Evolutionary conservation across 1,140 invertebrate species (phyloP).

Genomic region (Stegodyphus mimosarum): DNA sequence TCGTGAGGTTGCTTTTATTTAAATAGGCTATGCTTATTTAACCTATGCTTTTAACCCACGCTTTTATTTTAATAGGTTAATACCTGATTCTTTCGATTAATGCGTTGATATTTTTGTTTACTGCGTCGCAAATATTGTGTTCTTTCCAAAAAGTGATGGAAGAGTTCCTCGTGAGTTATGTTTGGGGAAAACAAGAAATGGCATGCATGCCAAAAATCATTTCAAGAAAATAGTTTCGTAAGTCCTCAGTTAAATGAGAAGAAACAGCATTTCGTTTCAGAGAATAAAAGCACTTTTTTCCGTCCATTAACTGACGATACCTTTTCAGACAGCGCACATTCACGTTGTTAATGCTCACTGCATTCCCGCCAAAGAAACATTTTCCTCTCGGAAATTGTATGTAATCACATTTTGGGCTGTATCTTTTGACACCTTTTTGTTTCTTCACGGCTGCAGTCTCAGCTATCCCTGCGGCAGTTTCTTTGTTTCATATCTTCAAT

Average conservation of each 20-base stretch:
- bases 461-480: slow-evolving; percentile 35
- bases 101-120: too few species aligned
- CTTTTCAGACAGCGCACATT: slow-evolving; percentile 21
- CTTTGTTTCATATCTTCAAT: slow-evolving; percentile 55
- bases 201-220: slow-evolving; percentile 10
- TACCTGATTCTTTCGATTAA: too few species aligned
- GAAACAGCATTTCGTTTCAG: slow-evolving; percentile 7
- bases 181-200: neutral
- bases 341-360: slow-evolving; percentile 33
- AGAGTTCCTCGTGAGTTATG: neutral
- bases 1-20: too few species aligned
- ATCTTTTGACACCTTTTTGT: slow-evolving; percentile 56
- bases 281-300: slow-evolving; percentile 27
- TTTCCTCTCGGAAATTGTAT: slow-evolving; percentile 50
- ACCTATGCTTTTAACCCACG: too few species aligned
- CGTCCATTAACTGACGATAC: slow-evolving; percentile 24
- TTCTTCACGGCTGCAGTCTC: slow-evolving; percentile 31
- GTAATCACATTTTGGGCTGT: slow-evolving; percentile 55
- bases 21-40: too few species aligned
- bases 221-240: slow-evolving; percentile 3
- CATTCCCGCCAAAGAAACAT: slow-evolving; percentile 30
- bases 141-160: too few species aligned
- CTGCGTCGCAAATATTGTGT: too few species aligned
- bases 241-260: neutral
- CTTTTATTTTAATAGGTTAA: too few species aligned